Evolutionary conservation across 2,888 invertebrate genomes (phyloP).

Genomic region (Cenopis cana): DNA sequence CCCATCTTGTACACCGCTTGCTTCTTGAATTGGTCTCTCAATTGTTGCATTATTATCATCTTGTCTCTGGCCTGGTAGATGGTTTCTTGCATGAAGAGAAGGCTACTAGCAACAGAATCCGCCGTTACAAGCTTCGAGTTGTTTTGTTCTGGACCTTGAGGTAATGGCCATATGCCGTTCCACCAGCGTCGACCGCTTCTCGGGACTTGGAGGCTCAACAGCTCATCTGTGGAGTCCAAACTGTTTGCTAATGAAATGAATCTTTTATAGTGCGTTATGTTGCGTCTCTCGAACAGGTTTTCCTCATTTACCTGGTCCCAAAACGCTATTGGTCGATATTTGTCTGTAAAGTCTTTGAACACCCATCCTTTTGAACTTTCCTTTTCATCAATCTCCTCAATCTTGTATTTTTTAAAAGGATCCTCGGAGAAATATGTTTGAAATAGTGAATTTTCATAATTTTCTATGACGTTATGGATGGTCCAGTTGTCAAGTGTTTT

Average conservation of each 20-base stretch:
- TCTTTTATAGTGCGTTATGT: background rate
- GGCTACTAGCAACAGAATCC: too few species aligned
- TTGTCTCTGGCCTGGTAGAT: background rate
- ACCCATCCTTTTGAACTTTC: background rate
- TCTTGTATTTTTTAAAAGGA: background rate
- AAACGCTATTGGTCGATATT: conserved; percentile 4
- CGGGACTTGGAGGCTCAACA: conserved; percentile 1
- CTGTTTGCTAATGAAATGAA: background rate
- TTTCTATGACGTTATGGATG: background rate
- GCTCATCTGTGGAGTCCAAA: conserved; percentile 18
- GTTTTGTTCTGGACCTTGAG: background rate
- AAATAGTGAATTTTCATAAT: conserved; percentile 5
- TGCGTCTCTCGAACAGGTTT: background rate
- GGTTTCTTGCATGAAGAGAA: background rate
- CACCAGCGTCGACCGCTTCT: conserved; percentile 9
- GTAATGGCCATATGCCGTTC: background rate
- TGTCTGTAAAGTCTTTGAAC: conserved; percentile 19
- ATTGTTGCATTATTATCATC: background rate
- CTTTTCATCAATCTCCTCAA: background rate
- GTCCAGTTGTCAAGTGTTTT: conserved; percentile 15
- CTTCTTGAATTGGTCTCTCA: background rate
- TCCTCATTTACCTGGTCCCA: conserved; percentile 1
- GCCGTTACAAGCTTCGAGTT: fast-evolving
- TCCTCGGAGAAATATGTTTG: conserved; percentile 1
- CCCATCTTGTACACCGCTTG: conserved; percentile 18